Percentiles rank a stretch among this genome's conserved stretches.
Evolutionary conservation across 1,140 invertebrate genomes (phyloP).

Genomic region (Drosophila nebulosa): DNA sequence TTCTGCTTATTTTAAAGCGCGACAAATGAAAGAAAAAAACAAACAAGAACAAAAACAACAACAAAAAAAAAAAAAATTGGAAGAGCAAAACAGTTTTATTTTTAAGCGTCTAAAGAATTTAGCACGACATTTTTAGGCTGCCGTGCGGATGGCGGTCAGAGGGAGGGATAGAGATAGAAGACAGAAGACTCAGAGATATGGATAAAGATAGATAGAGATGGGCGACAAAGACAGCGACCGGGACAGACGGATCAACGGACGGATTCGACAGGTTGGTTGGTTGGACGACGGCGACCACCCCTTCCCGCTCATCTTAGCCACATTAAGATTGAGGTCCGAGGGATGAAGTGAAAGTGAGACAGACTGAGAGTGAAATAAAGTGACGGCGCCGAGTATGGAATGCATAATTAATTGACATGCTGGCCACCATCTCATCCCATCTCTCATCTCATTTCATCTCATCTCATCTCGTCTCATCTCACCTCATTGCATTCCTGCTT

Average conservation of each 20-base stretch:
- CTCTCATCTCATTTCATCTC: not conserved
- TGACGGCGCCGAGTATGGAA: constrained; percentile 40
- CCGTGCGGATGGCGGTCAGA: not conserved
- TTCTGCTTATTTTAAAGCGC: not conserved
- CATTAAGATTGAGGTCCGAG: not conserved
- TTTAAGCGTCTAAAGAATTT: constrained; percentile 70
- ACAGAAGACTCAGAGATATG: not conserved
- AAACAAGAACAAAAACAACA: too few species aligned
- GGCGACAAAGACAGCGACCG: not conserved
- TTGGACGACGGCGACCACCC: not conserved
- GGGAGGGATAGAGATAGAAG: not conserved
- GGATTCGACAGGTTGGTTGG: constrained; percentile 8
- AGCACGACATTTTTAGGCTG: constrained; percentile 71
- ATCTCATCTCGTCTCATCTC: not conserved
- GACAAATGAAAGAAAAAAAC: constrained; percentile 35
- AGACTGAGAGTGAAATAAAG: not conserved
- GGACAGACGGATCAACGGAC: constrained; percentile 5
- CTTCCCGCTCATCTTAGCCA: not conserved
- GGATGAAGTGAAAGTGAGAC: not conserved
- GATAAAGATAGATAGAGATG: not conserved
- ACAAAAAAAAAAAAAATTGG: constrained; percentile 50
- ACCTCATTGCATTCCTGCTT: not conserved
- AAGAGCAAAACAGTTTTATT: constrained; percentile 63
- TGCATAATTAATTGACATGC: constrained; percentile 54
- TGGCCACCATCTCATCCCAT: not conserved